Base-by-base conservation (phyloP, 1,140 invertebrate species). In the Drosophila sulfurigaster region DNA sequence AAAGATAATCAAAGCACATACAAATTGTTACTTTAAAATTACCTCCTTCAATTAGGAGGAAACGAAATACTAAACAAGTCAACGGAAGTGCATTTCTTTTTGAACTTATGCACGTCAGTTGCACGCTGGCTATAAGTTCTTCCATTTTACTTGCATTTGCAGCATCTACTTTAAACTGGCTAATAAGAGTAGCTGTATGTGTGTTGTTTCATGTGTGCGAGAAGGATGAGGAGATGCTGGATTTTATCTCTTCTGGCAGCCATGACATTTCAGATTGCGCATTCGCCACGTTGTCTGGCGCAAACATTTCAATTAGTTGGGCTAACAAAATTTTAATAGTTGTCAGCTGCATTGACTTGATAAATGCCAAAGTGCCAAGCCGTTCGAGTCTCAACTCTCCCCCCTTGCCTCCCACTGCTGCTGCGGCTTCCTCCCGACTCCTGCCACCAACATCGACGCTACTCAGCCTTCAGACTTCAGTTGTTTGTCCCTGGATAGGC, bases 281-380 rank as follows among this genome's bases (percentile, higher is more conserved):
- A 64, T 77, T 43, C 58, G 66, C 58, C 72, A 73, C 49, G 63
- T 67, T 77, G 73, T 54, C 65, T 56, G 66, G 48, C 56, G 56
- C 81, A 85, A 83, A 83, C 81, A 85, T 83, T 81, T 83, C 81
- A 83, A 85, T 83, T 85, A 83, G 81, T 54, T 75, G 48, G 59
- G n/a, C 74, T 45, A 58, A 71, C 71, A 75, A 78, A 80, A 81
- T 74, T 85, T 52, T 81, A 85, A 85, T 85, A 81, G 73, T 83
- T 85, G 81, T 85, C 81, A 83, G 74, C 56, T 71, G 60, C 57
- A 81, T 59, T 46, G 65, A 70, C 78, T 78, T 83, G 81, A 85
- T 83, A 83, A 83, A 85, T 83, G 81, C 81, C 82, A 83, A 81
- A 85, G 74, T 81, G 74, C 60, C 67, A 65, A 54, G 45, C 52